Evolutionary conservation across 2,113 vertebrate species (phyloP).

Genomic region (Myocastor coypus): DNA sequence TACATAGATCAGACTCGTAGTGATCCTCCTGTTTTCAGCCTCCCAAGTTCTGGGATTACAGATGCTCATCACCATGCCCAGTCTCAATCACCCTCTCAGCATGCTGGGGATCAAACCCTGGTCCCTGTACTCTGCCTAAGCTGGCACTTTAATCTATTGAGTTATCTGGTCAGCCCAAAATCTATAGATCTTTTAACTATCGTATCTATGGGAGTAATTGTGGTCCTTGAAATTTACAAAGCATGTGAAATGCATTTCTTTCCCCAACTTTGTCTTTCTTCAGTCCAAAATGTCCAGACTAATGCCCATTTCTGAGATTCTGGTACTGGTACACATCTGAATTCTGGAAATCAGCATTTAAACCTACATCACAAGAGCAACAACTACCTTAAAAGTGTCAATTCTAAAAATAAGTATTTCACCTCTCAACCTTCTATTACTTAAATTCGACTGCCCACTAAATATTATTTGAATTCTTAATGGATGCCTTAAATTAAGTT

Average conservation of each 20-base stretch:
- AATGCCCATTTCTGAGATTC: slow-evolving; percentile 11
- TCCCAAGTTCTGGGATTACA: no score
- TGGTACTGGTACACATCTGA: not conserved
- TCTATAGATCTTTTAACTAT: not conserved
- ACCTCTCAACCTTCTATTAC: not conserved
- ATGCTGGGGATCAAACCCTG: no score
- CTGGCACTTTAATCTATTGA: no score
- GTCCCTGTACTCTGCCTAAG: no score
- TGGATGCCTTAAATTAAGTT: not conserved
- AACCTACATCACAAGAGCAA: not conserved
- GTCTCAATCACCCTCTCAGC: no score
- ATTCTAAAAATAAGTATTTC: slow-evolving; percentile 36
- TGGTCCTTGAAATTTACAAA: not conserved
- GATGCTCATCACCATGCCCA: no score
- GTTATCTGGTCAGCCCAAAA: not conserved
- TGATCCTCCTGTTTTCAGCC: no score
- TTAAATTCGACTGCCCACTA: not conserved
- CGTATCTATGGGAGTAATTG: not conserved
- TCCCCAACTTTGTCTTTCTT: slow-evolving; percentile 30
- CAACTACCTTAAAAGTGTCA: not conserved
- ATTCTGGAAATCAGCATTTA: slow-evolving; percentile 41
- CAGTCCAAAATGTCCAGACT: not conserved
- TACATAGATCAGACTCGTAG: no score
- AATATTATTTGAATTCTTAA: slow-evolving; percentile 51
- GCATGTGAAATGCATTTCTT: slow-evolving; percentile 16